These are phyloP conservation scores for Microhierax caerulescens DNA, from an alignment of 2,797 vertebrate genomes.

Conservation along the genomic window DNA sequence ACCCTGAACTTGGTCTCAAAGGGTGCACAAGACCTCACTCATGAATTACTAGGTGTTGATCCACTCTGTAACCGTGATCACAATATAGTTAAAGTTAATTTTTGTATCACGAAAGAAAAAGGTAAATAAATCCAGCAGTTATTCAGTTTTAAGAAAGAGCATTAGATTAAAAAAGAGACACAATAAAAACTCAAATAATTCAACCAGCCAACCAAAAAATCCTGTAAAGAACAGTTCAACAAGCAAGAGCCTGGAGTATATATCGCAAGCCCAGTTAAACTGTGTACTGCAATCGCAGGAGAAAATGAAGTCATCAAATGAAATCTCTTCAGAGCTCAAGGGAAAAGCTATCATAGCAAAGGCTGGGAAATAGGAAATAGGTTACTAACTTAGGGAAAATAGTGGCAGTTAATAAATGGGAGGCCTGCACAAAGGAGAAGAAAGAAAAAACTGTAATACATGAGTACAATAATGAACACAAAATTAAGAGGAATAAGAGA, in stretches of 20 bases:
- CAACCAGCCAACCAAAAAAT: background rate
- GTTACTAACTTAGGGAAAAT: background rate
- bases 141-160: background rate
- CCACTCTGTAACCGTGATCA: background rate
- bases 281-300: background rate
- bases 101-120: background rate
- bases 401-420: background rate
- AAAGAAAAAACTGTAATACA: background rate
- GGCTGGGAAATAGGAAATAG: background rate
- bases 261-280: background rate
- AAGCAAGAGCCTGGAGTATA: background rate
- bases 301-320: constrained; percentile 35
- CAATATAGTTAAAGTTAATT: background rate
- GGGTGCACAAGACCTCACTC: background rate
- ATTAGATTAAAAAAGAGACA: background rate
- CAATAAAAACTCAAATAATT: background rate
- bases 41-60: background rate
- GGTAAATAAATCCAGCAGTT: background rate
- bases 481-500: background rate
- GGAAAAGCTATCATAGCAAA: background rate
- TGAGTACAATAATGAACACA: background rate
- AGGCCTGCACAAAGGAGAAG: background rate
- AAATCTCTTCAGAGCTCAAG: background rate
- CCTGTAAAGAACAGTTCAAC: background rate
- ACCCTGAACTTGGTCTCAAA: background rate